Conservation (phyloP, 2,888 invertebrate genomes). For the Drepanosiphum platanoidis region DNA sequence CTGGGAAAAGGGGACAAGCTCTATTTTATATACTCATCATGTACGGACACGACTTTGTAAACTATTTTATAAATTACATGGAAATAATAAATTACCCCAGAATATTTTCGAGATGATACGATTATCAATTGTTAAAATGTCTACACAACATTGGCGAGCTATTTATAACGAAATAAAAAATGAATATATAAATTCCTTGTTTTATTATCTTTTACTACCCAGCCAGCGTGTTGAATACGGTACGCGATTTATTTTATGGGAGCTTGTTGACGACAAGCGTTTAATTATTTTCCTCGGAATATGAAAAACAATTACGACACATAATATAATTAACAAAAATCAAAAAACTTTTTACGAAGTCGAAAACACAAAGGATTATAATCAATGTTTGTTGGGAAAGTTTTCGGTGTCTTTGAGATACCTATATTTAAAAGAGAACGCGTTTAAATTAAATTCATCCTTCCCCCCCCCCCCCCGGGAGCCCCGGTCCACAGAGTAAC, state of each 20-base stretch:
- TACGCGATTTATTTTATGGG: too few relatives aligned
- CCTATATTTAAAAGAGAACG: neutral
- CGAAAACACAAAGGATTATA: neutral
- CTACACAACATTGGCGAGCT: neutral
- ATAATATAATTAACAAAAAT: neutral
- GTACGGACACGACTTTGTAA: too few relatives aligned
- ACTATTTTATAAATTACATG: neutral
- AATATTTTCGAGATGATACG: neutral
- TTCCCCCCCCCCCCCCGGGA: too few relatives aligned
- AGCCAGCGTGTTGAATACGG: neutral
- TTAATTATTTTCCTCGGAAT: neutral
- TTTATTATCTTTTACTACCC: neutral
- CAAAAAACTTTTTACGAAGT: neutral
- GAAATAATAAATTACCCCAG: neutral
- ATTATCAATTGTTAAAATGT: neutral
- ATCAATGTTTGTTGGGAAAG: neutral
- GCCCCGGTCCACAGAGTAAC: neutral
- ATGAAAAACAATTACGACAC: neutral
- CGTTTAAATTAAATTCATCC: neutral
- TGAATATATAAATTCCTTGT: neutral
- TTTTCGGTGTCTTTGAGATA: neutral
- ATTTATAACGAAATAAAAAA: neutral
- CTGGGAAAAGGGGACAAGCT: too few relatives aligned
- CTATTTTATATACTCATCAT: too few relatives aligned
- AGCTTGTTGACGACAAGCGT: neutral